Evolutionary conservation across 2,888 invertebrate genomes (phyloP).

Genomic region (Synergus umbraculus): DNA sequence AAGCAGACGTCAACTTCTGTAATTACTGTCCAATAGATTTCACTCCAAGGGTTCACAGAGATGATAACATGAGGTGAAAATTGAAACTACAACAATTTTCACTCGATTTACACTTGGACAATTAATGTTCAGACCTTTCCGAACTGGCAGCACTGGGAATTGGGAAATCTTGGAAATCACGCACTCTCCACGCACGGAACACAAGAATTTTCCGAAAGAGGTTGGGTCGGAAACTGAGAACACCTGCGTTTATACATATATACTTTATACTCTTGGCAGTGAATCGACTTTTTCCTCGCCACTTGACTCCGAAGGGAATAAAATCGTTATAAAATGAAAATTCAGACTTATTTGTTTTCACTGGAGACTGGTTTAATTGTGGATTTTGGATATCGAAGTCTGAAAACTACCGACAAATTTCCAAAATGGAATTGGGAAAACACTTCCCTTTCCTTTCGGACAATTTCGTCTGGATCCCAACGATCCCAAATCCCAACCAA

Average conservation of each 20-base stretch:
- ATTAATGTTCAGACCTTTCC: neutral
- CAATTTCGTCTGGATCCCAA: neutral
- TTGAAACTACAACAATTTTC: neutral
- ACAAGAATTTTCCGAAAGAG: neutral
- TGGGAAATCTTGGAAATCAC: neutral
- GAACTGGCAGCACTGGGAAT: too few relatives aligned
- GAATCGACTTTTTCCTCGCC: neutral
- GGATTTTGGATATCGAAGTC: too few relatives aligned
- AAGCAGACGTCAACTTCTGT: neutral
- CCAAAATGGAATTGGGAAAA: constrained; percentile 8
- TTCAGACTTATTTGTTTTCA: too few relatives aligned
- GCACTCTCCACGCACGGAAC: neutral
- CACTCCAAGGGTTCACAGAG: neutral
- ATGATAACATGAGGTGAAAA: neutral
- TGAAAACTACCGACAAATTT: neutral
- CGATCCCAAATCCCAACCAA: too few relatives aligned
- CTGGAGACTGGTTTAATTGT: too few relatives aligned
- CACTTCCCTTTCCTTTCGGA: too few relatives aligned
- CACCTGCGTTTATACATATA: neutral
- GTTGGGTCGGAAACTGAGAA: neutral
- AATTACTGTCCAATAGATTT: neutral
- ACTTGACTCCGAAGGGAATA: neutral
- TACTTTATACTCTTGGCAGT: neutral
- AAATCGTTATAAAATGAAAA: neutral
- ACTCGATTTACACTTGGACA: neutral